A percentile compares a stretch with the other conserved stretches of the same genome.
Evolutionary conservation across 2,797 vertebrate genomes (phyloP).

Genomic region (Thripadectes ignobilis): DNA sequence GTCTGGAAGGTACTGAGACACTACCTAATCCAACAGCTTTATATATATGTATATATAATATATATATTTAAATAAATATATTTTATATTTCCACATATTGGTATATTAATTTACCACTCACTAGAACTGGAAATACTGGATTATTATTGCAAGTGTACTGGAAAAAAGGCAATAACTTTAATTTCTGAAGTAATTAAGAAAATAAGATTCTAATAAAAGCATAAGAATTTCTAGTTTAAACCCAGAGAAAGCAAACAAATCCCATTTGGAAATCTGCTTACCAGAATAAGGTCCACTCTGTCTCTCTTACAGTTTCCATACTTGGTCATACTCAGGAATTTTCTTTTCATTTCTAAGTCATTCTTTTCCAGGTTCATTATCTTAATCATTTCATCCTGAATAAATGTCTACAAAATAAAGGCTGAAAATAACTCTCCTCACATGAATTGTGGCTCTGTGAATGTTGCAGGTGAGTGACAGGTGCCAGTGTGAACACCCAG

Average conservation of each 20-base stretch:
- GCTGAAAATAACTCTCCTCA: not conserved
- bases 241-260: not conserved
- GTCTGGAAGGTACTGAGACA: not conserved
- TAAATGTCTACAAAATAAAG: conserved; percentile 21
- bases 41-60: too few relatives aligned
- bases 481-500: not conserved
- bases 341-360: conserved; percentile 55
- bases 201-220: not conserved
- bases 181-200: not conserved
- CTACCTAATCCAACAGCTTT: not conserved
- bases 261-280: conserved; percentile 5
- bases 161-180: not conserved
- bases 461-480: not conserved
- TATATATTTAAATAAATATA: not conserved
- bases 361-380: conserved; percentile 62
- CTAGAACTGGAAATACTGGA: not conserved
- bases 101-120: not conserved
- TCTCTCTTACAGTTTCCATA: conserved; percentile 51
- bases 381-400: conserved; percentile 55
- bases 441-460: not conserved
- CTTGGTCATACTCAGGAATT: conserved; percentile 44
- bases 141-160: not conserved
- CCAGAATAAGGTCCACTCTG: conserved; percentile 61
- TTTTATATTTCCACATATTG: not conserved
- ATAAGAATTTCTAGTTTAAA: not conserved